These are phyloP conservation scores for Eupithecia subfuscata DNA, from an alignment of 2,888 invertebrate species.

Conservation along the genomic window DNA sequence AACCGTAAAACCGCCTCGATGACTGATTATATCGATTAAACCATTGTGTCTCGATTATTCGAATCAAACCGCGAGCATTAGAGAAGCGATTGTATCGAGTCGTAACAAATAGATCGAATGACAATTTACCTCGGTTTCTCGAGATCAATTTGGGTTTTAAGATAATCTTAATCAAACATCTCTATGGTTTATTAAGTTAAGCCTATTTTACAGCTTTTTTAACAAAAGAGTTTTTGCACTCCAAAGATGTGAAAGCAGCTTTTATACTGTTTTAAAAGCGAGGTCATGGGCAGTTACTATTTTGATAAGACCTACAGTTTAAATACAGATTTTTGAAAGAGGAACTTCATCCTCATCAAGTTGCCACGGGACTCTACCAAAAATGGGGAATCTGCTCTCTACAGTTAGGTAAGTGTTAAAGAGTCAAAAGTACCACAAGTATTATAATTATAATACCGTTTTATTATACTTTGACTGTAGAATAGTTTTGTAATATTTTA, in stretches of 20 bases:
- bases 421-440: background rate
- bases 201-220: constrained; percentile 36
- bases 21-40: constrained; percentile 64
- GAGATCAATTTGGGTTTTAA: constrained; percentile 47
- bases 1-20: constrained; percentile 71
- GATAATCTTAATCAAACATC: constrained; percentile 48
- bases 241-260: background rate
- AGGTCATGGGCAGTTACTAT: background rate
- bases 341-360: background rate
- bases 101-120: constrained; percentile 42
- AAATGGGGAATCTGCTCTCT: background rate
- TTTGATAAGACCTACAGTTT: background rate
- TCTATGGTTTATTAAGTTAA: constrained; percentile 44
- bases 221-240: constrained; percentile 11
- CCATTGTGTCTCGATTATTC: constrained; percentile 57
- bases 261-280: background rate
- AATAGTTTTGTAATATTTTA: too few species aligned
- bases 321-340: background rate
- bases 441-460: too few species aligned
- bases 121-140: constrained; percentile 44
- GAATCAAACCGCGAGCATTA: constrained; percentile 58
- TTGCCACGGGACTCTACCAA: background rate
- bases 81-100: constrained; percentile 41
- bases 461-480: too few species aligned
- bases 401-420: background rate